Conservation (phyloP, 2,888 invertebrate species). For the Argyresthia goedartella region DNA sequence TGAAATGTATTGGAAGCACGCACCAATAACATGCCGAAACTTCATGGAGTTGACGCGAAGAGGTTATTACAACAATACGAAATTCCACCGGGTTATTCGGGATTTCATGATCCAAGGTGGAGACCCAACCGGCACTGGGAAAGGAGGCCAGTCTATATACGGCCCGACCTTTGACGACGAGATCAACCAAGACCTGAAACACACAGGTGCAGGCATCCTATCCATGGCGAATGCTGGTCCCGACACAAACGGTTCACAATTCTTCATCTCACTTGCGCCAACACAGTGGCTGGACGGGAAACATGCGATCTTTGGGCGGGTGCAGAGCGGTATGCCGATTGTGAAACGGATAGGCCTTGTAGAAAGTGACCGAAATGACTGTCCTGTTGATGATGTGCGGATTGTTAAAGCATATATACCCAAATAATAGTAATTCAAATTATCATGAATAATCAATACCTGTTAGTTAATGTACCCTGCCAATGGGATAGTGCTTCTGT, state of each 20-base stretch:
- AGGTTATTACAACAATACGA: conserved; percentile 96
- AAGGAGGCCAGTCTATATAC: conserved; percentile 97
- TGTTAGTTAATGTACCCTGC: no score
- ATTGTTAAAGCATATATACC: conserved; percentile 66
- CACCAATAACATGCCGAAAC: conserved; percentile 97
- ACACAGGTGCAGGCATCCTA: conserved; percentile 90
- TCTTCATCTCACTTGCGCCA: conserved; percentile 96
- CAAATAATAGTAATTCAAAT: neutral
- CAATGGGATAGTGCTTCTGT: no score
- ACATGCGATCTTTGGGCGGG: conserved; percentile 95
- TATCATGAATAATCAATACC: no score
- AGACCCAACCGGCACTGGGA: conserved; percentile 97
- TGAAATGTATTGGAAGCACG: conserved; percentile 98
- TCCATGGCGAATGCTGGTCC: conserved; percentile 99
- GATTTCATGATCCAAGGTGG: conserved; percentile 97
- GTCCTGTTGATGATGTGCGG: conserved; percentile 89
- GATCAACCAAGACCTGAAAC: conserved; percentile 92
- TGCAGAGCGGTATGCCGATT: conserved; percentile 89
- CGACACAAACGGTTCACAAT: conserved; percentile 97
- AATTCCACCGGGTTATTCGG: conserved; percentile 95
- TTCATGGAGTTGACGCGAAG: conserved; percentile 94
- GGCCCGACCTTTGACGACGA: conserved; percentile 96
- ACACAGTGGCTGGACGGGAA: conserved; percentile 99
- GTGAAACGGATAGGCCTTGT: conserved; percentile 94
- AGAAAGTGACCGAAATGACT: conserved; percentile 93